These are phyloP conservation scores for Neodiprion lecontei DNA, from an alignment of 1,140 invertebrate genomes.

Conservation along the genomic window DNA sequence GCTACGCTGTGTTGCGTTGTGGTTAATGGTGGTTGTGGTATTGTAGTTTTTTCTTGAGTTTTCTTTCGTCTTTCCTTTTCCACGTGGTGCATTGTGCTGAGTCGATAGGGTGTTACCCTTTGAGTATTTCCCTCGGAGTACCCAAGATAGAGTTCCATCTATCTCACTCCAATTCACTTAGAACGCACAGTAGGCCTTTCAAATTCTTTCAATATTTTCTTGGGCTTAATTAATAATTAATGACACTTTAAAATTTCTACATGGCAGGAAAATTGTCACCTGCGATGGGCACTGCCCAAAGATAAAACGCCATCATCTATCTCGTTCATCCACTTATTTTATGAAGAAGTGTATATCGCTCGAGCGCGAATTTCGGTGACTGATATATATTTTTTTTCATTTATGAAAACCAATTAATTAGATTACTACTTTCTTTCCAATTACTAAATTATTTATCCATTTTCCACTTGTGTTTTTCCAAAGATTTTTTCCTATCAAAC, in stretches of 20 bases:
- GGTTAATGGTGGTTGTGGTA: background rate
- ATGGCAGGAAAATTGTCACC: constrained; percentile 49
- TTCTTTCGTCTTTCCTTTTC: constrained; percentile 28
- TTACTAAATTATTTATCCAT: constrained; percentile 21
- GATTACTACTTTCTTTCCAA: constrained; percentile 9
- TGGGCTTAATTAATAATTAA: constrained; percentile 57
- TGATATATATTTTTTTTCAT: background rate
- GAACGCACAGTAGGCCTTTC: constrained; percentile 16
- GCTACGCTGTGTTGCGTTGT: background rate
- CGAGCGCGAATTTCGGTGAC: constrained; percentile 19
- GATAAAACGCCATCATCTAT: constrained; percentile 37
- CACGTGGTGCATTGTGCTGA: constrained; percentile 25
- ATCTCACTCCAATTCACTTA: constrained; percentile 28
- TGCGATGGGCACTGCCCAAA: constrained; percentile 48
- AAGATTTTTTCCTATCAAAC: constrained; percentile 36
- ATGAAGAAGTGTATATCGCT: constrained; percentile 22
- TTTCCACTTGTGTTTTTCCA: constrained; percentile 17
- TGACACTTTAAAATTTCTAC: constrained; percentile 59
- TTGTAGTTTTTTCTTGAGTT: constrained; percentile 16
- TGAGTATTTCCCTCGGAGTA: constrained; percentile 52
- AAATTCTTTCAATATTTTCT: constrained; percentile 27
- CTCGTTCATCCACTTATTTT: constrained; percentile 21
- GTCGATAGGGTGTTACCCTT: constrained; percentile 43
- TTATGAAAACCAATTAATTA: constrained; percentile 6
- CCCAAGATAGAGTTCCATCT: constrained; percentile 22